These are phyloP conservation scores for Dermolepida albohirtum DNA, from an alignment of 2,888 invertebrate species.

Conservation along the genomic window DNA sequence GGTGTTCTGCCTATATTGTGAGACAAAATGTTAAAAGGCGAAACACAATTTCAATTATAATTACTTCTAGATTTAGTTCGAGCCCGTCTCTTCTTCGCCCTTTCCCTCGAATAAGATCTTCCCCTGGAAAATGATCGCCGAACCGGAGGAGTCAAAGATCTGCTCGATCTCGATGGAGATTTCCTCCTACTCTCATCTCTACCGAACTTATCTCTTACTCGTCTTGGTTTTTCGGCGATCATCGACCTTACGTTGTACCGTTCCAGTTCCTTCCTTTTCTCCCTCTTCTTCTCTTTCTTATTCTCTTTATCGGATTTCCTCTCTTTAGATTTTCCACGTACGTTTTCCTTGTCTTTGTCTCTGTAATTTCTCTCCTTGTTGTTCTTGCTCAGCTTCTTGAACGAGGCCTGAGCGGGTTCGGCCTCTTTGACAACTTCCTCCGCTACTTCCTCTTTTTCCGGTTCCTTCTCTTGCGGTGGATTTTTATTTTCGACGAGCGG, in stretches of 20 bases:
- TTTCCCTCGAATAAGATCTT: conserved; percentile 53
- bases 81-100: conserved; percentile 47
- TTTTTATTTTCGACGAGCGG: conserved; percentile 63
- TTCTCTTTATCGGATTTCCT: conserved; percentile 56
- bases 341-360: conserved; percentile 68
- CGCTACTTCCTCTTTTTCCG: conserved; percentile 67
- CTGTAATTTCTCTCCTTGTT: conserved; percentile 84
- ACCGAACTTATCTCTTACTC: conserved; percentile 80
- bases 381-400: conserved; percentile 84
- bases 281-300: conserved; percentile 64
- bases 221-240: conserved; percentile 75
- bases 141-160: conserved; percentile 51
- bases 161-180: conserved; percentile 53
- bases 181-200: conserved; percentile 70
- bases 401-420: conserved; percentile 67
- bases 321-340: conserved; percentile 63
- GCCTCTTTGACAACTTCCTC: conserved; percentile 64
- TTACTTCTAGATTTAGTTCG: conserved; percentile 51
- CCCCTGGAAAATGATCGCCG: conserved; percentile 59
- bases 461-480: conserved; percentile 56
- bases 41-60: too few relatives aligned
- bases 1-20: conserved; percentile 31
- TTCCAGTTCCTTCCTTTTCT: conserved; percentile 82
- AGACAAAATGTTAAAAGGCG: too few relatives aligned
- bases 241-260: conserved; percentile 86